Percentiles rank a stretch among this genome's conserved stretches.
Conservation (phyloP, 2,888 invertebrate genomes). For the Plagodis pulveraria region DNA sequence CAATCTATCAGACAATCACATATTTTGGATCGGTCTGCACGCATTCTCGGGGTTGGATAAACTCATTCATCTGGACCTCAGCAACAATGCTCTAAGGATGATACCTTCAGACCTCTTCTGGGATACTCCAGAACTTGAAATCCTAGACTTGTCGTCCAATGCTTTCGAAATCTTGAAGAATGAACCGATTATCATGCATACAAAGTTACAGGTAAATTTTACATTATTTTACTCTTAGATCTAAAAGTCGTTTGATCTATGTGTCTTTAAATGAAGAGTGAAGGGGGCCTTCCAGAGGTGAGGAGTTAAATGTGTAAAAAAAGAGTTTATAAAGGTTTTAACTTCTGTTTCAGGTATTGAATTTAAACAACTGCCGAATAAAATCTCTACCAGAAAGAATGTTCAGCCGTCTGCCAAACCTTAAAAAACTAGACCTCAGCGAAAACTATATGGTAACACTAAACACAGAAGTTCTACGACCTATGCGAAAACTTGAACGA, state of each 20-base stretch:
- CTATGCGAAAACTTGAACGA: slow-evolving; percentile 74
- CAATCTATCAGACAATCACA: slow-evolving; percentile 85
- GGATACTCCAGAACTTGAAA: slow-evolving; percentile 78
- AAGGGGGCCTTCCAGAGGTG: too few species aligned
- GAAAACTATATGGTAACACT: slow-evolving; percentile 86
- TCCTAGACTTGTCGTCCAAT: slow-evolving; percentile 86
- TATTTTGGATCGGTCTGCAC: slow-evolving; percentile 86
- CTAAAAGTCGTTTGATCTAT: too few species aligned
- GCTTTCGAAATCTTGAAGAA: slow-evolving; percentile 83
- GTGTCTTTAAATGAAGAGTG: too few species aligned
- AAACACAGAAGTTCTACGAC: slow-evolving; percentile 72
- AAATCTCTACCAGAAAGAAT: slow-evolving; percentile 78
- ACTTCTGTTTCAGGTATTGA: slow-evolving; percentile 69
- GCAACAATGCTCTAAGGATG: slow-evolving; percentile 86
- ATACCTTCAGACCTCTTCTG: slow-evolving; percentile 84
- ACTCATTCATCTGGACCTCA: slow-evolving; percentile 84
- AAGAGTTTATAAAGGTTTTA: background rate
- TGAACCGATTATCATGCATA: slow-evolving; percentile 84
- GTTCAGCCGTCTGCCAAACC: slow-evolving; percentile 82
- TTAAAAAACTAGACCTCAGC: slow-evolving; percentile 85
- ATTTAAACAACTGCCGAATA: slow-evolving; percentile 85
- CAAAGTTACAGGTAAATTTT: slow-evolving; percentile 73
- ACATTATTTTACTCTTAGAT: background rate
- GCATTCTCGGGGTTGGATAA: slow-evolving; percentile 83
- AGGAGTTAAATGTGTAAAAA: too few species aligned